These are phyloP conservation scores for Hetaerina titia DNA, from an alignment of 2,888 invertebrate genomes.

Conservation along the genomic window DNA sequence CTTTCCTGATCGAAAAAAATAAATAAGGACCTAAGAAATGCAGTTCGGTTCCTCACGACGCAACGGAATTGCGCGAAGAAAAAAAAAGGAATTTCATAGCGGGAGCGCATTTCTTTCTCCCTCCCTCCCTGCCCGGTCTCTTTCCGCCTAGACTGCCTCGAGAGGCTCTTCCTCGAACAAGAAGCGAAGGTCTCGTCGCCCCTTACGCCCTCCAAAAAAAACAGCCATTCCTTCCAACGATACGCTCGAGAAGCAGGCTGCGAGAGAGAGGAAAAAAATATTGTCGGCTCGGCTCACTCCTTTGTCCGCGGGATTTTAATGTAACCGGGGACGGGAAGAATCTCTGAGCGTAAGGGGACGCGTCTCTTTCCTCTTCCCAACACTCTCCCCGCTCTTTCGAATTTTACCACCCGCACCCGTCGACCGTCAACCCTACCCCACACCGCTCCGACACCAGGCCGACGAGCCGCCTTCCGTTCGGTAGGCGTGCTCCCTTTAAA, in stretches of 20 bases:
- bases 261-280: neutral
- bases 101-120: neutral
- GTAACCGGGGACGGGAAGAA: conserved; percentile 39
- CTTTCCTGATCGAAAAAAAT: neutral
- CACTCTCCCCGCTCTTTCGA: neutral
- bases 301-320: conserved; percentile 20
- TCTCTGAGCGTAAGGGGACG: neutral
- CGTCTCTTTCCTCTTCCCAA: neutral
- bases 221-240: neutral
- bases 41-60: neutral
- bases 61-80: neutral
- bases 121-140: neutral
- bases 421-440: neutral
- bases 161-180: neutral
- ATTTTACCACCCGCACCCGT: too few relatives aligned
- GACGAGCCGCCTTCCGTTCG: neutral
- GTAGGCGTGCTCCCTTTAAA: neutral
- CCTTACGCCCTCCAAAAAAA: neutral
- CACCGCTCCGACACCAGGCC: neutral
- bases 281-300: neutral
- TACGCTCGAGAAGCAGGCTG: too few relatives aligned
- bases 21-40: neutral
- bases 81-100: neutral
- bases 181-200: neutral
- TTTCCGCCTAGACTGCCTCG: neutral